Evolutionary conservation across 2,888 invertebrate genomes (phyloP), one percentile per base, ranked within the genome.

Genomic region (Nezara viridula): DNA sequence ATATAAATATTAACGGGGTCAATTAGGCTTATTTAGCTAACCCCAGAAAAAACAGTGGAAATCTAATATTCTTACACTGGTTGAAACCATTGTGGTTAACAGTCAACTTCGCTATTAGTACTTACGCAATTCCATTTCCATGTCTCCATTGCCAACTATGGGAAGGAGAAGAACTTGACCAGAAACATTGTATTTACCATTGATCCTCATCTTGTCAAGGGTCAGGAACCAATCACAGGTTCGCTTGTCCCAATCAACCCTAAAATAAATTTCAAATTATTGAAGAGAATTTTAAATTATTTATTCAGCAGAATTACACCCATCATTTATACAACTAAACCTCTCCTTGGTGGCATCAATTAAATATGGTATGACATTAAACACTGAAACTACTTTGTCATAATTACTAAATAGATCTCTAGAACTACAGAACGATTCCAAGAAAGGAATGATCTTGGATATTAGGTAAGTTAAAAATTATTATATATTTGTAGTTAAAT

Each of bases 101-200:
- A n/a, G 0, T 9, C n/a, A 32, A 37, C 27, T 73, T 37, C 37
- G 1, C 37, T 73, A 73, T 19, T 16, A 32, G 6, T 90, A 94
- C 94, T 94, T 91, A 94, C 94, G 94, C 86, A 94, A 93, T 91
- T 93, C 94, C 88, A 94, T 94, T 91, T 93, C 94, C 86, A 94
- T 93, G 50, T 93, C 93, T 37, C 94, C 94, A 77, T 93, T 93
- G n/a, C 94, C 94, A 89, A 92, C 92, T 91, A 94, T 94, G 55
- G 94, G 94, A 50, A 94, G 92, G 90, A 94, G 94, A 88, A 94
- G 93, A 5, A 94, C 92, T 90, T 94, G 93, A 0, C 94, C 94
- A 90, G 94, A 93, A 92, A 94, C 94, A 88, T 93, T 93, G 91
- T 94, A 94, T 90, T 94, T 92, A 0, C 94, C 94, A 91, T 93